Conservation (phyloP, 2,888 invertebrate species). For the Drosophila ezoana region DNA sequence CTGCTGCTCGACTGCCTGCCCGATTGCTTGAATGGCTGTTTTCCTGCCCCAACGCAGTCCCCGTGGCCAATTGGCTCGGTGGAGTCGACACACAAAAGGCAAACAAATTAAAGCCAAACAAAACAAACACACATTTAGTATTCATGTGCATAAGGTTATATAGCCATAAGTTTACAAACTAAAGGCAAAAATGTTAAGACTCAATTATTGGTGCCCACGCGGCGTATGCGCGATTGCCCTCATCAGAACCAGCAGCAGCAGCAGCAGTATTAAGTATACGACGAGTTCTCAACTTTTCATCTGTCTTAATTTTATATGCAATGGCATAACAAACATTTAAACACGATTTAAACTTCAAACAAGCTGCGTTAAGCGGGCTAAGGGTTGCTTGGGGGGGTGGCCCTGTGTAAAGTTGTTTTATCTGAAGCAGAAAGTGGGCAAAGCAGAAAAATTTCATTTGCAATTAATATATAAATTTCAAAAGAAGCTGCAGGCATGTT, state of each 20-base stretch:
- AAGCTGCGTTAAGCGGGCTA: conserved; percentile 5
- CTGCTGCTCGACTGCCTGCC: conserved; percentile 2
- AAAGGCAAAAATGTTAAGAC: conserved; percentile 33
- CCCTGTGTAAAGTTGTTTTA: conserved; percentile 39
- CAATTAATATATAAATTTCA: conserved; percentile 62
- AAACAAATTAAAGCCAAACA: conserved; percentile 26
- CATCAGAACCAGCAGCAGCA: conserved; percentile 2
- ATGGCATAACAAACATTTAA: conserved; percentile 43
- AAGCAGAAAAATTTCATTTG: conserved; percentile 54
- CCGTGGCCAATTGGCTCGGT: conserved; percentile 25
- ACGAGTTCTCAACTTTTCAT: conserved; percentile 36
- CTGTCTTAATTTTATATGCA: conserved; percentile 57
- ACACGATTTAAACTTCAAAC: conserved; percentile 53
- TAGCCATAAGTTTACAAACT: conserved; percentile 47
- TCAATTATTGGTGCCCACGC: conserved; percentile 30
- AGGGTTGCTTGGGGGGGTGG: conserved; percentile 12
- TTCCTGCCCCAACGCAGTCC: conserved; percentile 14
- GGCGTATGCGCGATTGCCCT: conserved; percentile 55
- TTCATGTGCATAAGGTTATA: conserved; percentile 10
- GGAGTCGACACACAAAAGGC: conserved; percentile 26
- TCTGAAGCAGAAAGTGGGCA: conserved; percentile 32
- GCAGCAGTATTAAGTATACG: conserved; percentile 37
- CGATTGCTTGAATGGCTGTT: conserved; percentile 5
- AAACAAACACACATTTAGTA: conserved; percentile 15
- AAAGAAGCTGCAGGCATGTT: conserved; percentile 59